phyloP scores from a whole-genome alignment of 2,888 invertebrate species.

The Mystacides longicornis region DNA sequence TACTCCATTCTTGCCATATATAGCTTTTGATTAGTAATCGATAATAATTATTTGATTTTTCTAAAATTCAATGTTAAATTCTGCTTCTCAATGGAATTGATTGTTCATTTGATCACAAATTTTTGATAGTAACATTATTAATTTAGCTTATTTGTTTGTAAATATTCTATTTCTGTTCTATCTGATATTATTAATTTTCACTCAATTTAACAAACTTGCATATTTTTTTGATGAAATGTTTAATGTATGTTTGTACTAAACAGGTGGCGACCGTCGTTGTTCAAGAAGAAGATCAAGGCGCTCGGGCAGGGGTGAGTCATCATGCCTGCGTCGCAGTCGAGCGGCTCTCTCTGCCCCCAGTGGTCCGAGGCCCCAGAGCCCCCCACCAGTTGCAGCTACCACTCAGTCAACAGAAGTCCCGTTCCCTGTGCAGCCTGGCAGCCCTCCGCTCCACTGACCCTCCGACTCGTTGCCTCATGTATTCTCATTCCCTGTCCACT shows the following conservation, averaged over 20 bases:
- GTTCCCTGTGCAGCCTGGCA: conserved; percentile 50
- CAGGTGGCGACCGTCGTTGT: conserved; percentile 43
- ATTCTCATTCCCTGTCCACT: conserved; percentile 9
- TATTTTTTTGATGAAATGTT: neutral
- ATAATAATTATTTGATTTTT: no score
- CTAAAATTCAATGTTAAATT: no score
- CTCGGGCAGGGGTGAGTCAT: conserved; percentile 37
- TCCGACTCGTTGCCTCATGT: conserved; percentile 7
- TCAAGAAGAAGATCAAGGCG: conserved; percentile 48
- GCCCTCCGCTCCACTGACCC: conserved; percentile 24
- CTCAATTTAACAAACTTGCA: neutral
- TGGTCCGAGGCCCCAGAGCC: neutral
- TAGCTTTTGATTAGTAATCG: no score
- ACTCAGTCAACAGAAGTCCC: conserved; percentile 40
- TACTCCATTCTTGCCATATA: no score
- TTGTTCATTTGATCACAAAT: no score
- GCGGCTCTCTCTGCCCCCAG: conserved; percentile 10
- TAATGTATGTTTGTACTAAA: neutral
- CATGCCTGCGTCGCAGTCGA: conserved; percentile 18
- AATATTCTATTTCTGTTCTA: no score
- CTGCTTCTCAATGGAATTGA: no score
- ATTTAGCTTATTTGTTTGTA: no score
- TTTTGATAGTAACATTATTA: neutral
- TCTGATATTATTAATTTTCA: neutral
- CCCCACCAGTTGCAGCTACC: conserved; percentile 34